These are phyloP conservation scores for Salticus scenicus DNA, from an alignment of 2,888 invertebrate genomes.

Conservation along the genomic window DNA sequence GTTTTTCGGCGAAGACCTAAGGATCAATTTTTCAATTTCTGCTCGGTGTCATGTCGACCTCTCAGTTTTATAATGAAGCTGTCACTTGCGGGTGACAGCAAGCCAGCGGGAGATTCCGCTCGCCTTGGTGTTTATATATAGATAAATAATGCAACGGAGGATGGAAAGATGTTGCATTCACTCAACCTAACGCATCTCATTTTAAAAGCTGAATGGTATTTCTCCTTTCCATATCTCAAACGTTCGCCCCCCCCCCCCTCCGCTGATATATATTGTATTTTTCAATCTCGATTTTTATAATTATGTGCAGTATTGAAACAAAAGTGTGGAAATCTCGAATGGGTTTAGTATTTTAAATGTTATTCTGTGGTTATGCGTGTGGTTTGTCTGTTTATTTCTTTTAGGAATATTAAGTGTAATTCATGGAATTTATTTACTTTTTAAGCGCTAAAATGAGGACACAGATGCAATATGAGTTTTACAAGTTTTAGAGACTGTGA, in stretches of 20 bases:
- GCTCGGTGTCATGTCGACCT: constrained; percentile 54
- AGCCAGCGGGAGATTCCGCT: constrained; percentile 40
- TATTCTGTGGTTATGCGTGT: too few relatives aligned
- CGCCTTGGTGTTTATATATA: constrained; percentile 4
- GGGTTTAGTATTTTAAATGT: too few relatives aligned
- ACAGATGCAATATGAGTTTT: too few relatives aligned
- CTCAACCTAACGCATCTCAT: constrained; percentile 27
- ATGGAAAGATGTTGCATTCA: neutral
- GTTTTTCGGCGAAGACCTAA: constrained; percentile 51
- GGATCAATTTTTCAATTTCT: constrained; percentile 69
- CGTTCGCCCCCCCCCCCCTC: neutral
- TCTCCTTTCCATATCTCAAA: neutral
- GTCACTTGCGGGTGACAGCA: constrained; percentile 50
- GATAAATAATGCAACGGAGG: neutral
- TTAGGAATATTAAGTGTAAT: too few relatives aligned
- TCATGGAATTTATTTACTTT: too few relatives aligned
- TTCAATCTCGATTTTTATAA: constrained; percentile 22
- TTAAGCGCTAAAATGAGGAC: too few relatives aligned
- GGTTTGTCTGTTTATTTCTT: too few relatives aligned
- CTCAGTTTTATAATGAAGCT: constrained; percentile 66
- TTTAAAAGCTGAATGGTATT: constrained; percentile 16
- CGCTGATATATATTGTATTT: neutral
- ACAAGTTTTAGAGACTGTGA: too few relatives aligned
- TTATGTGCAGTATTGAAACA: too few relatives aligned
- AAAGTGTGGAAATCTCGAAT: too few relatives aligned